phyloP scores from a whole-genome alignment of 2,797 vertebrate species.

The Betta splendens region DNA sequence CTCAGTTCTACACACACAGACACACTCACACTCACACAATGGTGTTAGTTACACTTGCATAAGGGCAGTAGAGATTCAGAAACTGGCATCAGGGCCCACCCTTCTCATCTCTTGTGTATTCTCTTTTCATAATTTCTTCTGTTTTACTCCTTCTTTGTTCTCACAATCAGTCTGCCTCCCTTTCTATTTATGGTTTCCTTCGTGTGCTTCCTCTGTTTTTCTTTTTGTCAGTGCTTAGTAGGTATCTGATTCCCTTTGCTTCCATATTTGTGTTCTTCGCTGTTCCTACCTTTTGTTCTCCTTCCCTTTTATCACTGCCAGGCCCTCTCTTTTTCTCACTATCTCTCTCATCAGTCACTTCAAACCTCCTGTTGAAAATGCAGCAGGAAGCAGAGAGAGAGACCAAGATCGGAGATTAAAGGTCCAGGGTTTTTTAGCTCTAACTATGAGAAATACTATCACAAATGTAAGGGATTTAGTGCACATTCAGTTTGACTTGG shows the following conservation, averaged over 20 bases:
- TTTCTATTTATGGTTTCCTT: conserved; percentile 45
- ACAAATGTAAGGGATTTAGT: not conserved
- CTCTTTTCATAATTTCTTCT: conserved; percentile 20
- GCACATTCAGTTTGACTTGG: not conserved
- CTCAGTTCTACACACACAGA: conserved; percentile 28
- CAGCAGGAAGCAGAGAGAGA: conserved; percentile 34
- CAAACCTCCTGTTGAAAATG: conserved; percentile 43
- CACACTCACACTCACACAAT: conserved; percentile 27
- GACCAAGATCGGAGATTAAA: conserved; percentile 15
- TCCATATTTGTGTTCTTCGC: conserved; percentile 25
- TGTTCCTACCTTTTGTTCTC: conserved; percentile 30
- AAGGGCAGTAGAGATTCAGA: conserved; percentile 41
- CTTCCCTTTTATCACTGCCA: conserved; percentile 36
- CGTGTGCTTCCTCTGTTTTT: not conserved
- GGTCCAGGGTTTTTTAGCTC: conserved; percentile 16
- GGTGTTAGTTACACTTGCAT: conserved; percentile 55
- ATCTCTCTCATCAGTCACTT: conserved; percentile 49
- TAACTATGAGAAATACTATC: conserved; percentile 15
- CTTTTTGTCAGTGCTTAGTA: conserved; percentile 11
- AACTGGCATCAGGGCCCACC: conserved; percentile 27
- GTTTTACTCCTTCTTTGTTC: conserved; percentile 2
- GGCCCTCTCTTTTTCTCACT: conserved; percentile 21
- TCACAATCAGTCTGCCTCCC: too few species aligned
- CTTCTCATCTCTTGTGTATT: conserved; percentile 13
- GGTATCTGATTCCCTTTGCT: conserved; percentile 6